These are phyloP conservation scores for Vespertilio murinus DNA, from an alignment of 2,797 vertebrate species.

Conservation along the genomic window DNA sequence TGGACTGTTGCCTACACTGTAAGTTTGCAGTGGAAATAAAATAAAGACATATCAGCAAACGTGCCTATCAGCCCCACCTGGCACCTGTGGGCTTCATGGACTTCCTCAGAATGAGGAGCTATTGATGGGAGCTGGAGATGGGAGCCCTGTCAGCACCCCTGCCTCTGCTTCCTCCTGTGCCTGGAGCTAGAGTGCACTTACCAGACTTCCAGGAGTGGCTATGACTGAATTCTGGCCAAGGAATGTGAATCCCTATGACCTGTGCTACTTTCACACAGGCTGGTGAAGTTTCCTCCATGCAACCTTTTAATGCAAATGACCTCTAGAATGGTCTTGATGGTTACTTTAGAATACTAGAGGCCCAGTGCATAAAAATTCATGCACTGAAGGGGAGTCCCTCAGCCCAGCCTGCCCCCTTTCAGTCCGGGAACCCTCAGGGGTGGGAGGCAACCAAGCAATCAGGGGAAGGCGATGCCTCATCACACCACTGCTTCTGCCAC, in stretches of 20 bases:
- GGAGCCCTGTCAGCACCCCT: neutral
- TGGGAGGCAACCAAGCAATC: too few species aligned
- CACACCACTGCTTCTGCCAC: too few species aligned
- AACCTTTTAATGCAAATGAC: neutral
- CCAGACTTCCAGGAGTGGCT: neutral
- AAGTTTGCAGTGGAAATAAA: neutral
- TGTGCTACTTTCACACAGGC: neutral
- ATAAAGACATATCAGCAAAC: neutral
- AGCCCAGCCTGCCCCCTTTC: too few species aligned
- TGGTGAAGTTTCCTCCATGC: neutral
- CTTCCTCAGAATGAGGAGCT: neutral
- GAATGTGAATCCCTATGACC: too few species aligned
- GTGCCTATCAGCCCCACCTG: too few species aligned
- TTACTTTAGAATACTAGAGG: neutral
- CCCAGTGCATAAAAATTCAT: too few species aligned
- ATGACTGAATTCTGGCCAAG: neutral
- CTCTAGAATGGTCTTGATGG: neutral
- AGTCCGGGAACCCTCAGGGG: too few species aligned
- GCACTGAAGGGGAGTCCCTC: too few species aligned
- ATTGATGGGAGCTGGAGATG: too few species aligned
- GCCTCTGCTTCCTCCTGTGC: neutral
- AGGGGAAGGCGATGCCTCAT: too few species aligned
- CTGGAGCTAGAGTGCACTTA: neutral
- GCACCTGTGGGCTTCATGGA: neutral
- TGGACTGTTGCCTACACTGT: neutral